Percentiles rank a stretch among this genome's conserved stretches.
Conservation (phyloP, 2,888 invertebrate genomes). For the Cephus nigrinus region DNA sequence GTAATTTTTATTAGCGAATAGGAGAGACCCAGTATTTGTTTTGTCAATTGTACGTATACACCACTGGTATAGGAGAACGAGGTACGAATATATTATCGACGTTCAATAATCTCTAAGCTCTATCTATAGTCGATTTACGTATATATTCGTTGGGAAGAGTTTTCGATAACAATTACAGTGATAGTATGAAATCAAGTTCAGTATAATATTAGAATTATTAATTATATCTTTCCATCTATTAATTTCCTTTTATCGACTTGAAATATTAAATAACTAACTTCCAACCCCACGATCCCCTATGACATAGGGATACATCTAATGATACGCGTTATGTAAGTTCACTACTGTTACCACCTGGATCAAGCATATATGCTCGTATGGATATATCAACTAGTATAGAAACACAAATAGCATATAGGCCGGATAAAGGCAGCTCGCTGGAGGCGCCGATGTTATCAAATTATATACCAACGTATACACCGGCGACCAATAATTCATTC, state of each 20-base stretch:
- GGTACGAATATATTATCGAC: not conserved
- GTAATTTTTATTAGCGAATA: not conserved
- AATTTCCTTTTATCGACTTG: slow-evolving; percentile 50
- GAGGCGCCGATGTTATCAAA: slow-evolving; percentile 54
- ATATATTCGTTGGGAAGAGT: no score
- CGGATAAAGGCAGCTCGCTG: slow-evolving; percentile 33
- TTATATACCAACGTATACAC: slow-evolving; percentile 53
- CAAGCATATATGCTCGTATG: not conserved
- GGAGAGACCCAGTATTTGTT: not conserved
- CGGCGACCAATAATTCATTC: slow-evolving; percentile 58
- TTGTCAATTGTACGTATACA: not conserved
- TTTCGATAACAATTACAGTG: no score
- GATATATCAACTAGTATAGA: not conserved
- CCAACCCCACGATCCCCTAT: not conserved
- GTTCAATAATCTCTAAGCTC: not conserved
- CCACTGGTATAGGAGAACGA: not conserved
- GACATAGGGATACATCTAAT: slow-evolving; percentile 47
- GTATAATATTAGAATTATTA: slow-evolving; percentile 17
- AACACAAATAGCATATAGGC: slow-evolving; percentile 26
- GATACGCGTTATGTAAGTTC: slow-evolving; percentile 49
- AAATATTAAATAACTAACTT: slow-evolving; percentile 40
- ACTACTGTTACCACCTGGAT: not conserved
- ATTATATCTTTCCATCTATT: slow-evolving; percentile 26
- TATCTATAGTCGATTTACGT: not conserved
- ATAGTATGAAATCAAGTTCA: slow-evolving; percentile 14